phyloP scores from a whole-genome alignment of 2,113 vertebrate genomes.

The Python bivittatus region DNA sequence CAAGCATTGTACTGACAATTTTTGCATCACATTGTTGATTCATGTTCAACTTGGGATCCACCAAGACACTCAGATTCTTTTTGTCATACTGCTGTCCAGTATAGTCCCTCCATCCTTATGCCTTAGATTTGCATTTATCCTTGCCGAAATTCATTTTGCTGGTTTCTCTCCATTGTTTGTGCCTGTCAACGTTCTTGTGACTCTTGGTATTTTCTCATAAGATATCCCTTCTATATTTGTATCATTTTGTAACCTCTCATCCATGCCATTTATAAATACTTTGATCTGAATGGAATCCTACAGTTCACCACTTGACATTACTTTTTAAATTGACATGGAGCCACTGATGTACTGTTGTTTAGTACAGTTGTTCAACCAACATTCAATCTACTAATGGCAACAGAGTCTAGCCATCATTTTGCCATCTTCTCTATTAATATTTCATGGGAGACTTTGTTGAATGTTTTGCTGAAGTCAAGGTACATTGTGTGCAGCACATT shows the following conservation, averaged over 20 bases:
- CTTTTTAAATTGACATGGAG: background rate
- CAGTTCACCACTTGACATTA: background rate
- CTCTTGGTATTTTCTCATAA: background rate
- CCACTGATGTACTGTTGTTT: background rate
- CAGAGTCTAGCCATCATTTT: background rate
- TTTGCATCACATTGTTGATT: background rate
- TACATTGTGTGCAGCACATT: background rate
- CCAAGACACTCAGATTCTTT: background rate
- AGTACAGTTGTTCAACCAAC: background rate
- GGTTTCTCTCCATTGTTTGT: background rate
- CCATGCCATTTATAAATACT: background rate
- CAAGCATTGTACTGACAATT: background rate
- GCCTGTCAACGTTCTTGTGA: background rate
- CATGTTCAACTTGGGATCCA: background rate
- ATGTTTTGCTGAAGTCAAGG: background rate
- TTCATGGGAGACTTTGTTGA: background rate
- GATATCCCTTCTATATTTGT: background rate
- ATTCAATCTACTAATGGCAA: background rate
- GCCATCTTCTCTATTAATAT: background rate
- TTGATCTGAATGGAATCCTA: background rate
- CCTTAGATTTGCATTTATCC: background rate
- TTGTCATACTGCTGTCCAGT: background rate
- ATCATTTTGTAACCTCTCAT: background rate
- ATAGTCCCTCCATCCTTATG: background rate
- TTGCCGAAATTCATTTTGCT: background rate